Evolutionary conservation across 1,140 invertebrate species (phyloP), one percentile per base, ranked within the genome.

Genomic region (Choristoneura fumiferana): DNA sequence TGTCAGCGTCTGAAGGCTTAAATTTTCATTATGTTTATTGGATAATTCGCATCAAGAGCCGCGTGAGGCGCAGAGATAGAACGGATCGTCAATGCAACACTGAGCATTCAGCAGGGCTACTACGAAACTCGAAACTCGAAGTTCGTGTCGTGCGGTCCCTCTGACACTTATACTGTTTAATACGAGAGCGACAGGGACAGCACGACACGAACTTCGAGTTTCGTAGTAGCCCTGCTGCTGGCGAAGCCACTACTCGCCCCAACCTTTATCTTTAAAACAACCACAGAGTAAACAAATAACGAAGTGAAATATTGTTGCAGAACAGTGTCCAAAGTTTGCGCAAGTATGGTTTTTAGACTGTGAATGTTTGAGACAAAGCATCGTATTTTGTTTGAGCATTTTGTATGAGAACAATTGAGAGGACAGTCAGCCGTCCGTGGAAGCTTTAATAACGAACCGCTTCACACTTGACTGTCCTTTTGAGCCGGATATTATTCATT

Each of bases 11-110:
- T 81, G 73, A 81, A 74, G 81, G 81, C 81, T 85, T 85, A 86
- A 88, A 86, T 88, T 84, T 88, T 88, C 85, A 88, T 86, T 85
- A 86, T 83, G 81, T 86, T 87, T 86, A 85, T 84, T 82, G 82
- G 85, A 88, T 86, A 86, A 88, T 88, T 84, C 85, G 68, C 71
- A 73, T 69, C 72, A 73, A 65, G 67, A 67, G 67, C 72, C 66
- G 81, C 82, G 73, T 87, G 84, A 84, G 72, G 62, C 65, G 49
- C 54, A 17, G 74, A 82, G 84, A 87, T 87, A 87, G 78, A 79
- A 71, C 59, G 82, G 80, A 84, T 87, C 80, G 68, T 79, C 69
- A 70, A 84, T 87, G 84, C 82, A 84, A 87, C 84, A 79, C 66
- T 86, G 84, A 86, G 60, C 84, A 86, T 76, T 84, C 37, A 33